Evolutionary conservation across 2,113 vertebrate species (phyloP).

Genomic region (Anthoscopus minutus): DNA sequence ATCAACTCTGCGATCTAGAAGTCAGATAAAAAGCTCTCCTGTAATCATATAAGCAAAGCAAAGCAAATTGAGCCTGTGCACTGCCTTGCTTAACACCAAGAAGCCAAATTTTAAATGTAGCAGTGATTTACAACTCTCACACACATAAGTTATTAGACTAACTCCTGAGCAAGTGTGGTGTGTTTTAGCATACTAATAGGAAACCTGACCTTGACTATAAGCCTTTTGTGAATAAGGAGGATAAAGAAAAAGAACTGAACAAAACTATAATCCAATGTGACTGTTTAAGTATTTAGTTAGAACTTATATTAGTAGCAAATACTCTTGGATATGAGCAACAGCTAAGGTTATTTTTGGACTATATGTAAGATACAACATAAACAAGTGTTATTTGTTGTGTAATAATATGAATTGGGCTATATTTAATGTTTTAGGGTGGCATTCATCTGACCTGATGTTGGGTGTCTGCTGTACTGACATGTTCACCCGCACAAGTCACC

Average conservation of each 20-base stretch:
- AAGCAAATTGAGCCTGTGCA: neutral
- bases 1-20: neutral
- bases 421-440: neutral
- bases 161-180: neutral
- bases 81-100: neutral
- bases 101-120: neutral
- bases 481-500: neutral
- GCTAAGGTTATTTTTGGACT: neutral
- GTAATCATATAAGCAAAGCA: neutral
- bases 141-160: neutral
- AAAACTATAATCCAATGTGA: neutral
- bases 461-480: neutral
- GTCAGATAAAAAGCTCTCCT: neutral
- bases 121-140: neutral
- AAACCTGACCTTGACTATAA: slow-evolving; percentile 1
- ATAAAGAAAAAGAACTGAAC: neutral
- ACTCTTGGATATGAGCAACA: neutral
- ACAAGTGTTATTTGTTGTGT: neutral
- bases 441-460: neutral
- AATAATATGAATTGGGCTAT: neutral
- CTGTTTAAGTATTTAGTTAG: neutral
- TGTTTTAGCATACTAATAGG: neutral
- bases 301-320: neutral
- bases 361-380: neutral
- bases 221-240: neutral